Evolutionary conservation across 1,140 invertebrate species (phyloP), one percentile per base, ranked within the genome.

Genomic region (Atta texana): DNA sequence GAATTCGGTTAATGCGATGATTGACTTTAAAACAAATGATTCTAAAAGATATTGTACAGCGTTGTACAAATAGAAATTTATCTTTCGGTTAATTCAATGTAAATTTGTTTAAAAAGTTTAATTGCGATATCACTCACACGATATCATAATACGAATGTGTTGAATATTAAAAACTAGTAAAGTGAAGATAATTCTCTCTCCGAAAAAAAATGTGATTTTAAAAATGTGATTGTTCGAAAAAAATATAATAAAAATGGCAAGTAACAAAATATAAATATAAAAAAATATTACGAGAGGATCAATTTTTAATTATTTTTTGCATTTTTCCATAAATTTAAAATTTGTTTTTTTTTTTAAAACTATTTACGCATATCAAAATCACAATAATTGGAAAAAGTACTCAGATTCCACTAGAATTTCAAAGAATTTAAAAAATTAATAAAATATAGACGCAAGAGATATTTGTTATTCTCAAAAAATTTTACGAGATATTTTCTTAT

Each of bases 31-130:
- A 34, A 16, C 63, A 18, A 59, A 34, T 44, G 39, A 49, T 44
- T 68, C 34, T 44, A 7, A 69, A 59, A 24, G 2, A 44, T 16
- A 57, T 39, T 24, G 24, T 24, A 3, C 34, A 76, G 3, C 7
- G 1, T 16, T 59, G 31, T 39, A 7, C 57, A 39, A 7, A 39
- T n/a, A 21, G 18, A 61, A 44, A 18, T 7, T 18, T 44, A 44
- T 76, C n/a, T 61, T 57, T 18, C 3, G 16, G 2, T 44, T 24
- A 76, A 76, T 76, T 61, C 1, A 8, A 24, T 8, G 14, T 49
- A n/a, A 31, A 44, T 18, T 49, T 44, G 39, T 63, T 63, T 24
- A 59, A 10, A 44, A 76, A 76, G 14, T 61, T 61, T 61, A 75
- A 76, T 59, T 24, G 16, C 1, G 3, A 49, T 3, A 18, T 63